A percentile compares a stretch with the other conserved stretches of the same genome.
Conservation (phyloP, 2,113 vertebrate genomes). For the Gobiocypris rarus region DNA sequence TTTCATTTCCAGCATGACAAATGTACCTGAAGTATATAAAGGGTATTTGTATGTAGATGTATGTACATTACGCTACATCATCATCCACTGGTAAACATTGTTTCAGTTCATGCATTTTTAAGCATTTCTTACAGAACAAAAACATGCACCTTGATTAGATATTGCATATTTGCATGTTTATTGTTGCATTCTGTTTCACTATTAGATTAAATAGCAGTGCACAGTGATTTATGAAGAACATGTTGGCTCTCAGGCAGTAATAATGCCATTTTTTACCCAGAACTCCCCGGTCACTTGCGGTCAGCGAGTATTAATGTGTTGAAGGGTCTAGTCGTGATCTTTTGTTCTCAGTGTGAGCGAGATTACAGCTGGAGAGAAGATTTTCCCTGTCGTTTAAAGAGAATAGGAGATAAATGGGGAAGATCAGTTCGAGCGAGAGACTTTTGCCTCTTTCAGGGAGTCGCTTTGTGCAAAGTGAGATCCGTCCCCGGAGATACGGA, state of each 20-base stretch:
- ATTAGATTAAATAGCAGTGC: background rate
- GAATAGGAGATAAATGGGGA: constrained; percentile 41
- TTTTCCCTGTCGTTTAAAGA: constrained; percentile 44
- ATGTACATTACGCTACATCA: background rate
- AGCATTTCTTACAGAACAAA: too few relatives aligned
- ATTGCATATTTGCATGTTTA: too few relatives aligned
- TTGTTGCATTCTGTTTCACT: background rate
- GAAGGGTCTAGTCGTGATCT: background rate
- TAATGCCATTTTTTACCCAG: background rate
- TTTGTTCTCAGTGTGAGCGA: background rate
- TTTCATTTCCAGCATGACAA: background rate
- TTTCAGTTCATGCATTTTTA: background rate
- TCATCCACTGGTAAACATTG: background rate
- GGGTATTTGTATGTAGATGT: background rate
- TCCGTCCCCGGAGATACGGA: constrained; percentile 12
- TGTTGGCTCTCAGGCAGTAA: background rate
- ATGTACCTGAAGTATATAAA: background rate
- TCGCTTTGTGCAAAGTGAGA: constrained; percentile 22
- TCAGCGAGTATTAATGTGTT: background rate
- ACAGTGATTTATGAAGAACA: too few relatives aligned
- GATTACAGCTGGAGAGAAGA: constrained; percentile 1
- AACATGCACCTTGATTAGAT: too few relatives aligned
- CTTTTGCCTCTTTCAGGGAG: constrained; percentile 25
- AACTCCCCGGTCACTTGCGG: background rate
- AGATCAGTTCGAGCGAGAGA: constrained; percentile 1